Evolutionary conservation across 2,113 vertebrate genomes (phyloP), one percentile per base, ranked within the genome.

Genomic region (Sus scrofa): DNA sequence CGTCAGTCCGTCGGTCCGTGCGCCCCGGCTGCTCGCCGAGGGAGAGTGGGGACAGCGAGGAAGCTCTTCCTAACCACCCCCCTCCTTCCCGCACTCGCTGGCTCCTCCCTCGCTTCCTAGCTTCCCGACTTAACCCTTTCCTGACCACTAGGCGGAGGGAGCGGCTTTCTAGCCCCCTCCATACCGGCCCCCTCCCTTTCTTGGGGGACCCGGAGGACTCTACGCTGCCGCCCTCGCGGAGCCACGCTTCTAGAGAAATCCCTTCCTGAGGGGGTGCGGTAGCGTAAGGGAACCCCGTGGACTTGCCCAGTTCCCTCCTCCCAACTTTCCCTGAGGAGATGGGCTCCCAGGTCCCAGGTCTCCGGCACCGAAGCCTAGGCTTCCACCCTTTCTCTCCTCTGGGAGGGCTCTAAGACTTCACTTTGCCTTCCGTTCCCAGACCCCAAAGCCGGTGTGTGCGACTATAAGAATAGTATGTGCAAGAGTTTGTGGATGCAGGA

Each of bases 71-170:
- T 65, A 94, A 74, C 91, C 87, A 67, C 86, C 95, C 81, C 70
- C 86, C 91, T 78, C 58, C 96, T 96, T 89, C 92, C 84, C 91
- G 96, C 97, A 95, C 93, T 96, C 91, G 15, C 97, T 96, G 96
- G 96, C 98, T 98, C 98, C 98, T 86, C 98, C 98, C 91, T 96
- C 94, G 79, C 86, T 84, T 71, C 86, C 95, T 18, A 44, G 93
- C 97, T 90, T 1, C 77, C 34, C 93, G 89, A 82, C 84, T 98
- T 98, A 98, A 98, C 98, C 96, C 96, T 56, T 94, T 81, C 85
- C 83, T 88, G 89, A 79, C 96, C 75, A 71, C 86, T 62, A 44
- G 83, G 92, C 92, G 95, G 89, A 82, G 91, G 90, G 83, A 93
- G 79, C 30, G 65, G 88, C 85, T 85, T 22, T 26, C 78, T 4